phyloP scores from a whole-genome alignment of 2,888 invertebrate species.

The Gerris lacustris region DNA sequence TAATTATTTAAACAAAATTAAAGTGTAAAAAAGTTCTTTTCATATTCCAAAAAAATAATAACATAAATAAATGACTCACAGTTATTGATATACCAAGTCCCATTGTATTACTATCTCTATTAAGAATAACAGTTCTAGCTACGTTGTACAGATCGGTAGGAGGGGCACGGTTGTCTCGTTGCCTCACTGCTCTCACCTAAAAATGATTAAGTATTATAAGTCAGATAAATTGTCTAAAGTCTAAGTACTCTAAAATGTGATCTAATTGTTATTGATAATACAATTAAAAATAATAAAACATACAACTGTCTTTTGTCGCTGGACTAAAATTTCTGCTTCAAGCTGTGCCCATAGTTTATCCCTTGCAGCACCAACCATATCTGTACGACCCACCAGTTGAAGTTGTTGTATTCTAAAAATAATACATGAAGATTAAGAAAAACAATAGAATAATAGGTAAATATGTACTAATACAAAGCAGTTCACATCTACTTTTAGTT shows the following conservation, averaged over 20 bases:
- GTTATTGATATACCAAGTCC: constrained; percentile 69
- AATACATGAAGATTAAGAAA: too few species aligned
- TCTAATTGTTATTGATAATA: too few species aligned
- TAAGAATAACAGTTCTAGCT: constrained; percentile 52
- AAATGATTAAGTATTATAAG: background rate
- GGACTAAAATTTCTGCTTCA: constrained; percentile 74
- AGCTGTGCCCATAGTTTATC: constrained; percentile 70
- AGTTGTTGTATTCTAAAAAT: constrained; percentile 61
- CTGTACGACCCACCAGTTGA: constrained; percentile 55
- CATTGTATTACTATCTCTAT: constrained; percentile 37
- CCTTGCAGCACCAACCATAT: constrained; percentile 65
- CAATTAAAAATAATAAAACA: background rate
- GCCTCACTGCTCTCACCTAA: constrained; percentile 25
- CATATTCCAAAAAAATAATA: too few species aligned
- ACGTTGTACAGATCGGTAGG: constrained; percentile 38
- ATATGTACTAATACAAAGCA: too few species aligned
- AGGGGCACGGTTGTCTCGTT: constrained; percentile 25
- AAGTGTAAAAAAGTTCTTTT: too few species aligned
- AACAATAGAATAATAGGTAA: too few species aligned
- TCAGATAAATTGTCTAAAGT: background rate
- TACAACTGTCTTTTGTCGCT: constrained; percentile 67
- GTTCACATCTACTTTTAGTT: too few species aligned
- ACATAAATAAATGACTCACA: constrained; percentile 38
- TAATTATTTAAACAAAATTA: too few species aligned
- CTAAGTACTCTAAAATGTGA: background rate